Conservation (phyloP, 1,140 invertebrate genomes). For the Cherax quadricarinatus region DNA sequence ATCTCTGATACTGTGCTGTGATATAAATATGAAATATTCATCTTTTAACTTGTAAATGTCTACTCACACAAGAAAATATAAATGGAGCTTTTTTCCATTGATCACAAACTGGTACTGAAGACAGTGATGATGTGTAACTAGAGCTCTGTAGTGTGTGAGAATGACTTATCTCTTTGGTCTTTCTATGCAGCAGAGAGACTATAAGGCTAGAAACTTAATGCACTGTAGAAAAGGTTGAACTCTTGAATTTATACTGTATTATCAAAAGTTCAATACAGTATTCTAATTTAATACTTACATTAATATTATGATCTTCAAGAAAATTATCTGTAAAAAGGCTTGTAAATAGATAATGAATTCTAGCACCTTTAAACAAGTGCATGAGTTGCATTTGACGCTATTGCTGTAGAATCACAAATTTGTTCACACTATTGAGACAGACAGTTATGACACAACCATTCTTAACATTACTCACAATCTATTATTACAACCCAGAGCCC, state of each 20-base stretch:
- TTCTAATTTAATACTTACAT: neutral
- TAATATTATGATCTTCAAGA: too few species aligned
- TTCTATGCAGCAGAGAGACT: conserved; percentile 51
- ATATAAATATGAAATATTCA: too few species aligned
- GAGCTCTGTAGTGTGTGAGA: neutral
- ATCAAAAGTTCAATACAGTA: too few species aligned
- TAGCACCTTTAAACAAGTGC: neutral
- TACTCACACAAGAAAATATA: too few species aligned
- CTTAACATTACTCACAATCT: conserved; percentile 4
- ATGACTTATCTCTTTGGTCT: conserved; percentile 32
- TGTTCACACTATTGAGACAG: neutral
- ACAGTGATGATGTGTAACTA: too few species aligned
- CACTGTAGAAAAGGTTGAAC: neutral
- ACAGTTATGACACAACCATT: neutral
- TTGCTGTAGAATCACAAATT: neutral
- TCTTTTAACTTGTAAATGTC: too few species aligned
- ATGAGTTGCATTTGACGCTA: conserved; percentile 24
- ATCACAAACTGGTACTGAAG: too few species aligned
- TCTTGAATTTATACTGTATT: too few species aligned
- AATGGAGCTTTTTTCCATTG: too few species aligned
- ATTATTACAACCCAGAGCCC: neutral
- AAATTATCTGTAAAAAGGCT: neutral
- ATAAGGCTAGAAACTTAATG: conserved; percentile 19
- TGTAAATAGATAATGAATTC: neutral
- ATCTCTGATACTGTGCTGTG: too few species aligned